These are phyloP conservation scores for Phengaris alcon DNA, from an alignment of 2,888 invertebrate species.

Conservation along the genomic window DNA sequence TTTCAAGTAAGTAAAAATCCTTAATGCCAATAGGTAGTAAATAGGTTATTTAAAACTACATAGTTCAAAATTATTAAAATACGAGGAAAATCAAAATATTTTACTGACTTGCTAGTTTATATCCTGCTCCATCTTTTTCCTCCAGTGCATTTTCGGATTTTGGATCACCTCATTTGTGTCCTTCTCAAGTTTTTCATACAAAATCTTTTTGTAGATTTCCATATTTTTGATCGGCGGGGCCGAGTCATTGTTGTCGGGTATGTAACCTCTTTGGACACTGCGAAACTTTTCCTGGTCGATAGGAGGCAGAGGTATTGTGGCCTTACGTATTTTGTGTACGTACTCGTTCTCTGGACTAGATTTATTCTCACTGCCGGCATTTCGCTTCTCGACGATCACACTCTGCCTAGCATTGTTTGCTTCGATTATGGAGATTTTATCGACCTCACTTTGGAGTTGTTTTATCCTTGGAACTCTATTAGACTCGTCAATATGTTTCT, in stretches of 20 bases:
- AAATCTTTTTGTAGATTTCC: conserved; percentile 69
- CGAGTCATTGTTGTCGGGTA: conserved; percentile 39
- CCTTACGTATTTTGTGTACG: conserved; percentile 71
- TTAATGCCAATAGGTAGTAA: neutral
- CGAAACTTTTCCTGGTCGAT: conserved; percentile 64
- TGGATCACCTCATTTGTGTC: conserved; percentile 49
- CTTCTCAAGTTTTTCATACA: conserved; percentile 55
- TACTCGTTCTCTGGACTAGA: conserved; percentile 49
- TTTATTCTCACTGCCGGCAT: conserved; percentile 44
- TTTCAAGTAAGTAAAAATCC: neutral
- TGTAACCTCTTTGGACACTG: conserved; percentile 43
- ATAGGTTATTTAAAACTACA: too few species aligned
- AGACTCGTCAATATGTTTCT: conserved; percentile 51
- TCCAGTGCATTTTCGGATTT: conserved; percentile 59
- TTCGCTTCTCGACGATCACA: conserved; percentile 65
- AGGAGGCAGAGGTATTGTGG: conserved; percentile 62
- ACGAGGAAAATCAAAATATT: neutral
- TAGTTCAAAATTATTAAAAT: neutral
- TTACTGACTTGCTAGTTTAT: conserved; percentile 52
- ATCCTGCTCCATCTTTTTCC: conserved; percentile 59
- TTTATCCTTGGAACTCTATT: conserved; percentile 12
- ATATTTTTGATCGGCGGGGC: conserved; percentile 61
- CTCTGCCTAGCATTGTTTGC: conserved; percentile 71
- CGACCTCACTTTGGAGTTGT: conserved; percentile 40
- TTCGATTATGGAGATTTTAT: conserved; percentile 66